These are phyloP conservation scores for Gavia stellata DNA, from an alignment of 2,113 vertebrate species.

Conservation along the genomic window DNA sequence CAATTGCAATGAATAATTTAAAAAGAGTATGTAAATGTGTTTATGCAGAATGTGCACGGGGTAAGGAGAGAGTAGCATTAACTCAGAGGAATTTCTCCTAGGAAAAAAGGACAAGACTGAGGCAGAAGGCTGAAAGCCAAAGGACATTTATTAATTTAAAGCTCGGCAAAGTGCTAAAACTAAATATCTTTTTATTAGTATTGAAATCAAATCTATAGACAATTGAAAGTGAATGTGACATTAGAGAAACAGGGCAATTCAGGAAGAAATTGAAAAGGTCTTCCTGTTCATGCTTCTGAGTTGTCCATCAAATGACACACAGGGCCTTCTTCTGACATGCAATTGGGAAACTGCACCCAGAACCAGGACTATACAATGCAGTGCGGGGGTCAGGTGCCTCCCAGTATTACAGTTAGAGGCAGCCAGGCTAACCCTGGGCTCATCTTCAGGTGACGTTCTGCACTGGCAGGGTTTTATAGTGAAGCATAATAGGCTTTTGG, in stretches of 20 bases:
- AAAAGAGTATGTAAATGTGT: neutral
- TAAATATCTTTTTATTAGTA: neutral
- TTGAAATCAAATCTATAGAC: neutral
- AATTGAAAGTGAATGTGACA: accelerated
- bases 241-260: neutral
- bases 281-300: neutral
- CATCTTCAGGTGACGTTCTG: neutral
- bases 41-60: neutral
- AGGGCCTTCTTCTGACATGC: neutral
- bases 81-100: neutral
- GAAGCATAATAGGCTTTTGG: neutral
- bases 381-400: neutral
- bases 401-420: neutral
- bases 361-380: neutral
- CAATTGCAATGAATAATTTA: neutral
- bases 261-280: neutral
- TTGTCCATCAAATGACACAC: neutral
- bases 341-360: neutral
- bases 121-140: neutral
- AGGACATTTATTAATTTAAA: neutral
- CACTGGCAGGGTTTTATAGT: neutral
- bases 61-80: neutral
- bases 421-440: neutral
- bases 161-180: neutral
- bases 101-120: neutral